Base-by-base conservation (phyloP, 2,797 vertebrate species). In the Myoxocephalus aenaeus region DNA sequence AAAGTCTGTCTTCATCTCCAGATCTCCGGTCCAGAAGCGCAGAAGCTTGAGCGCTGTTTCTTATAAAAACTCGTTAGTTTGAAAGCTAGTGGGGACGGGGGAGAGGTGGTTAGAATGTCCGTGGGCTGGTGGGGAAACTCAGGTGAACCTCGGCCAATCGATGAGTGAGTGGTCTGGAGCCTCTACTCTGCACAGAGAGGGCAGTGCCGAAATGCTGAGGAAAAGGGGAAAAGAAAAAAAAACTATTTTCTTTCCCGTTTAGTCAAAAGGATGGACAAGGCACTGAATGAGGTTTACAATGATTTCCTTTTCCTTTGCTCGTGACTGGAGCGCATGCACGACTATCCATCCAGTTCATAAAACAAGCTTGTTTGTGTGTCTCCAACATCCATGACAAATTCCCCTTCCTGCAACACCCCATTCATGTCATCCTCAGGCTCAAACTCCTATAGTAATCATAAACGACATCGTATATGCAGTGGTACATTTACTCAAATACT, bases 1-100 rank as follows among this genome's bases (percentile, higher is more conserved):
- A 62, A 91, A 92, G 80, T 94, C 92, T 90, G 92, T 95, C 95
- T 95, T 96, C 96, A 96, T 96, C 93, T 96, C 95, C 95, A 94
- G 91, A 83, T 93, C 91, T 95, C 92, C 92, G 85, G 84, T 93
- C 90, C 87, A 86, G 83, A 77, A 44, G 84, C 69, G 89, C 86
- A 84, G 48, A 72, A 86, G 72, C 78, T 82, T 87, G 68, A 70
- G 70, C 69, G 76, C 20, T 57, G 66, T 57, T 64, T 65, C 27
- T 69, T 48, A 5, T 18, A 29, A 46, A 7, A 84, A 70, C 7
- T 68, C 27, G 48, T 40, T 65, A 18, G 56, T 36, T 70, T 64
- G 0, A 61, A 71, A 50, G 77, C 65, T 71, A 75, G 68, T 64
- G 81, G 59, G 69, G 65, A 63, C 44, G 27, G 65, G 17, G 66